Evolutionary conservation across 1,140 invertebrate genomes (phyloP).

Genomic region (Caerostris darwini): DNA sequence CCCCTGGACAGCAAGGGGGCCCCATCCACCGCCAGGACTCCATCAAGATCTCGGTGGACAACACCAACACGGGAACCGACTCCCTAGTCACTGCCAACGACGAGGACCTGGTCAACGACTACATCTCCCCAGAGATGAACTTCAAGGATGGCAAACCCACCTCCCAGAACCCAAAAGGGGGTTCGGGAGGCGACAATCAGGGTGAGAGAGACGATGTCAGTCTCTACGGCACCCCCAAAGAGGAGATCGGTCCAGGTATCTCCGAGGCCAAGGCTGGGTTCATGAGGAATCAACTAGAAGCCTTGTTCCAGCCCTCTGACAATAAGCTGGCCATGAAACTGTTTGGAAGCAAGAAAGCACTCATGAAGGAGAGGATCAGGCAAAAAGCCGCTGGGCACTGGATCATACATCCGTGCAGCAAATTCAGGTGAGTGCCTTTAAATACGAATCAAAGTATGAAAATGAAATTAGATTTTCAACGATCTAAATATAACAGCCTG

Average conservation of each 20-base stretch:
- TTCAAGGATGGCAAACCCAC: conserved; percentile 80
- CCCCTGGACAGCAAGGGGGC: conserved; percentile 66
- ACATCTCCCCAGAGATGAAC: conserved; percentile 86
- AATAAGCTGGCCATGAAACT: conserved; percentile 98
- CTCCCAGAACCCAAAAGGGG: conserved; percentile 79
- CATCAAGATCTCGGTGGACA: conserved; percentile 75
- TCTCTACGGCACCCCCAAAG: conserved; percentile 98
- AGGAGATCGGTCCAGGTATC: conserved; percentile 90
- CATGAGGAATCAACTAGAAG: conserved; percentile 96
- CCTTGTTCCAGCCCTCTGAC: conserved; percentile 96
- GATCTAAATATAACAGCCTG: no score
- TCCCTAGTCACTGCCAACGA: conserved; percentile 74
- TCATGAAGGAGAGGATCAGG: conserved; percentile 95
- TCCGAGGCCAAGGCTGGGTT: conserved; percentile 92
- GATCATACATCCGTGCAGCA: conserved; percentile 97
- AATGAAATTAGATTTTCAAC: no score
- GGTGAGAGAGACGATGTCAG: conserved; percentile 91
- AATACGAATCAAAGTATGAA: not conserved
- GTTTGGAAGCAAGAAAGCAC: conserved; percentile 96
- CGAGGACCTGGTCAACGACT: conserved; percentile 86
- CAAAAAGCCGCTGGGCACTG: conserved; percentile 96
- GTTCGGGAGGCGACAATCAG: conserved; percentile 76
- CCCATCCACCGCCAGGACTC: conserved; percentile 75
- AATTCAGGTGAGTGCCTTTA: conserved; percentile 89
- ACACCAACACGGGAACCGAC: conserved; percentile 64